These are phyloP conservation scores for Typhlichthys subterraneus DNA, from an alignment of 2,797 vertebrate species.

Conservation along the genomic window DNA sequence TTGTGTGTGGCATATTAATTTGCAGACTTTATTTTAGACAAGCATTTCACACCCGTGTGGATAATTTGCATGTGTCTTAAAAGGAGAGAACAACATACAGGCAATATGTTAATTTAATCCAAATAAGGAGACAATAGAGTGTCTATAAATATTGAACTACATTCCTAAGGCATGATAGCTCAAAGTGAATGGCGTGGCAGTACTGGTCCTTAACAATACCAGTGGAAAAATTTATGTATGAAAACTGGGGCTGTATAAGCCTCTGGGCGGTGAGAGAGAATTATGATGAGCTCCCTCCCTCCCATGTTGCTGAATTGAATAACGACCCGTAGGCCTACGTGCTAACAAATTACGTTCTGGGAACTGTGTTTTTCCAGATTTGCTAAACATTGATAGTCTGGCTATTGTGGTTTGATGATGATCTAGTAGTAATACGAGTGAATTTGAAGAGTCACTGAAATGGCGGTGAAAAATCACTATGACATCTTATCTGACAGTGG, in stretches of 20 bases:
- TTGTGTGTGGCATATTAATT: slow-evolving; percentile 19
- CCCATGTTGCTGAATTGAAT: slow-evolving; percentile 2
- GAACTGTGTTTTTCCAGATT: slow-evolving; percentile 2
- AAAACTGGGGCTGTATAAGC: slow-evolving; percentile 1
- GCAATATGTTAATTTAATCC: no score
- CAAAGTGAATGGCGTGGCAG: slow-evolving; percentile 10
- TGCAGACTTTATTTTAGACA: slow-evolving; percentile 14
- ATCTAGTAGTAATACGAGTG: slow-evolving; percentile 25
- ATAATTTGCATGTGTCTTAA: no score
- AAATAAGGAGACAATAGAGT: neutral
- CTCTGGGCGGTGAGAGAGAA: neutral
- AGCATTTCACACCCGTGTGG: no score
- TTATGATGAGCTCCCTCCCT: neutral
- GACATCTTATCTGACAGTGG: slow-evolving; percentile 49
- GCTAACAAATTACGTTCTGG: no score
- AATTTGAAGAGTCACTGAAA: slow-evolving; percentile 31
- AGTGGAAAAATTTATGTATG: neutral
- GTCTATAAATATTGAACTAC: neutral
- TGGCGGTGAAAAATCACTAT: slow-evolving; percentile 8
- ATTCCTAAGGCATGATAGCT: no score
- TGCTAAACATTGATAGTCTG: slow-evolving; percentile 22
- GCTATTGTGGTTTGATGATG: slow-evolving; percentile 31
- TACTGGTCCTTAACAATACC: slow-evolving; percentile 6
- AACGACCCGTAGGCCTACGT: no score
- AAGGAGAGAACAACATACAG: neutral